Base-by-base conservation (phyloP, 2,113 vertebrate genomes). In the Nerophis lumbriciformis region DNA sequence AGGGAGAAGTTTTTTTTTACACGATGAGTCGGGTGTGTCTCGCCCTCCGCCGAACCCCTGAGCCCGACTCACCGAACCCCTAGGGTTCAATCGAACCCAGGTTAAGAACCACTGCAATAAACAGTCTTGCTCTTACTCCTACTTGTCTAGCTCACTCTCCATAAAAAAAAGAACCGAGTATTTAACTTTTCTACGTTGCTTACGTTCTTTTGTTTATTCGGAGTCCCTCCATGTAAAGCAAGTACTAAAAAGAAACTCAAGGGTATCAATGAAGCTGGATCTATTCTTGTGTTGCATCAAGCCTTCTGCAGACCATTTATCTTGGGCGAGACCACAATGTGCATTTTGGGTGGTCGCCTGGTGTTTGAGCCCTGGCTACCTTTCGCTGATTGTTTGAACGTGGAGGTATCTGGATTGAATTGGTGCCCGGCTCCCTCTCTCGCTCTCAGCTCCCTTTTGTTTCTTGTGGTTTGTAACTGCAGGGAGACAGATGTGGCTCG, bases 381-480 rank as follows among this genome's bases (percentile, higher is more conserved):
- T 75, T 76, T 77, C 49, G 61, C 78, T 75, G 67, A 77, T 69
- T 79, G 79, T 87, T 86, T 85, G 69, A 86, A 73, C 67, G 48
- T 68, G 77, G 66, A 69, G 73, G 61, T 85, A 83, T 89, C 85
- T 88, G 84, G 80, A 85, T 81, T 77, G 74, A 79, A 81, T 81
- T 71, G 73, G 68, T 81, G 65, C 69, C 63, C 76, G 48, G 57
- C 53, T 69, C 75, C 15, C 66, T 79, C 73, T 69, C 77, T 69
- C 72, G 48, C 70, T 62, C 71, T 78, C 75, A 60, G 10, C 66
- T 65, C 58, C 68, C 65, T 71, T 73, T 60, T 69, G 67, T 83
- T 89, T 87, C 75, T 86, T 88, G 88, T 89, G 87, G 83, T 77
- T 74, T 81, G 57, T 50, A 66, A 71, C 71, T 78, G 48, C 73